Conservation (phyloP, 2,797 vertebrate species). For the Propithecus deckenii region DNA sequence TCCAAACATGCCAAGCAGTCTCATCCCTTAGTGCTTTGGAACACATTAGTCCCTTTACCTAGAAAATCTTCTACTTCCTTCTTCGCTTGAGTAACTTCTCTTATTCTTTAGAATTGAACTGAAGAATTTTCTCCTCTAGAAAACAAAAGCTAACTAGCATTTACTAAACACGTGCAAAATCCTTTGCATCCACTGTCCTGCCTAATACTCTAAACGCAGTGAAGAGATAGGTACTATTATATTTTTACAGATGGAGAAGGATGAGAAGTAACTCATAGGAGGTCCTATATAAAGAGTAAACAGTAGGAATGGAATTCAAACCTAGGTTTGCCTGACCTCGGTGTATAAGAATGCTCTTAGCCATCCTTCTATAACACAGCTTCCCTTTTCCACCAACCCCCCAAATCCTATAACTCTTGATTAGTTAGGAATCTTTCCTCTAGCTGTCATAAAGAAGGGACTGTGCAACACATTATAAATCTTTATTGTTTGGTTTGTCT, state of each 20-base stretch:
- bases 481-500: background rate
- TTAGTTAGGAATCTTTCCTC: background rate
- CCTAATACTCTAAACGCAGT: background rate
- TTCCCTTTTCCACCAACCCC: background rate
- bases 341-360: background rate
- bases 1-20: background rate
- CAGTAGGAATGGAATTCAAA: background rate
- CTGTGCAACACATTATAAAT: background rate
- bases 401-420: background rate
- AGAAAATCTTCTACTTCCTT: constrained; percentile 17
- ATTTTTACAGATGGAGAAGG: background rate
- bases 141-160: constrained; percentile 2
- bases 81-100: constrained; percentile 25
- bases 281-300: background rate
- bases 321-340: background rate
- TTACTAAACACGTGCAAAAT: constrained; percentile 18
- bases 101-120: constrained; percentile 6
- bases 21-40: background rate
- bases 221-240: background rate
- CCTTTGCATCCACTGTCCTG: background rate
- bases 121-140: background rate
- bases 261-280: background rate
- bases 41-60: background rate
- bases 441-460: background rate
- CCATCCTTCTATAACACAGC: background rate